A percentile compares a stretch with the other conserved stretches of the same genome.
phyloP scores from a whole-genome alignment of 2,888 invertebrate genomes.

The Axea sp. region DNA sequence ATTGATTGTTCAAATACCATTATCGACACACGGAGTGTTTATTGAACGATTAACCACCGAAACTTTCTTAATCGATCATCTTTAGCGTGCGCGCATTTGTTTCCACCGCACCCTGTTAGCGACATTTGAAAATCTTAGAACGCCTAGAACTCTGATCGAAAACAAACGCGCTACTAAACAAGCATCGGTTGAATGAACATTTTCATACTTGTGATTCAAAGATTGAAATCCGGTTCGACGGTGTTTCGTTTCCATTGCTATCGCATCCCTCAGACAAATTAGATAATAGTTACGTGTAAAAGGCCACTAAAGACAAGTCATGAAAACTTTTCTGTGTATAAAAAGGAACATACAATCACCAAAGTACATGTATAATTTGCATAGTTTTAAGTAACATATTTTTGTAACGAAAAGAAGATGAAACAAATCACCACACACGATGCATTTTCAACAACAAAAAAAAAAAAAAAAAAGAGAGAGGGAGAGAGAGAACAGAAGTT shows the following conservation, averaged over 20 bases:
- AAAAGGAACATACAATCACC: slow-evolving; percentile 23
- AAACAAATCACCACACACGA: slow-evolving; percentile 9
- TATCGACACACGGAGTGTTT: neutral
- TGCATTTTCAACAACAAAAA: slow-evolving; percentile 20
- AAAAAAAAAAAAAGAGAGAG: neutral
- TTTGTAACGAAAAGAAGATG: slow-evolving; percentile 31
- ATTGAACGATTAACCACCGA: neutral
- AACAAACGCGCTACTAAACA: no score
- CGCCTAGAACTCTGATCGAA: slow-evolving; percentile 9
- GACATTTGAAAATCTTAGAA: slow-evolving; percentile 19
- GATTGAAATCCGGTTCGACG: no score
- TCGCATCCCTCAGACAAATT: neutral
- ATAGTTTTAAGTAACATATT: slow-evolving; percentile 39
- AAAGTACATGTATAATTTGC: slow-evolving; percentile 25
- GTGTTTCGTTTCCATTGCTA: no score
- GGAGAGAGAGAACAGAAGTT: neutral
- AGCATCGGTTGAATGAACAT: no score
- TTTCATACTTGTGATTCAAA: no score
- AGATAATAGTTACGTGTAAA: neutral
- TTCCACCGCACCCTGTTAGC: slow-evolving; percentile 7
- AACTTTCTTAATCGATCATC: neutral
- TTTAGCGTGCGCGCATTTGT: slow-evolving; percentile 6
- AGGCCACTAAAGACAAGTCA: neutral
- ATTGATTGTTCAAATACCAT: neutral
- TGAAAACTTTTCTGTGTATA: slow-evolving; percentile 15